Base-by-base conservation (phyloP, 92 coral and sea anemone genomes). In the Zoanthus sociatus region DNA sequence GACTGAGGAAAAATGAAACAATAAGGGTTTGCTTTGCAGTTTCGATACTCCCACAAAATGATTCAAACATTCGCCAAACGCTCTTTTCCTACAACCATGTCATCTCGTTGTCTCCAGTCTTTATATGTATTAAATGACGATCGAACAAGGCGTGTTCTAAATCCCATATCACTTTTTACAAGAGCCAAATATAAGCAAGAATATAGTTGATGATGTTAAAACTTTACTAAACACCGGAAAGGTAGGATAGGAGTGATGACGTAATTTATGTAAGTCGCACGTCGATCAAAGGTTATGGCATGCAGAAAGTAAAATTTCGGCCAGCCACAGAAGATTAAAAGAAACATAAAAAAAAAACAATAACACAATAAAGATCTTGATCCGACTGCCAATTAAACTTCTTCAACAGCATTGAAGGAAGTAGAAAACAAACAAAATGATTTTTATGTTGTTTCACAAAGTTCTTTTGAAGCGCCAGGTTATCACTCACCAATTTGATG, bases 1-100 rank as follows among this genome's bases (percentile, higher is more conserved):
- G 84, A 33, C 72, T 21, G 51, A 76, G 17, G 17, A 33, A 69
- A 26, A 33, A 69, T 3, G 10, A 69, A 31, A 69, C 74, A 69
- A 67, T 26, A 58, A 70, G 26, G 11, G 12, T 53, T 61, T 32
- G 11, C 32, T 37, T 78, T n/a, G 31, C 63, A 50, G 31, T 53
- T 21, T 77, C 42, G 82, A 30, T 53, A 54, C 82, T 37, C 84
- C 71, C 71, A 78, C 60, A 32, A 21, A 60, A 60, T 58, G n/a
- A 26, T 37, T 78, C 42, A 77, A 17, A 63, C 30, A 50, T 50
- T 50, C 9, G 12, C 69, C 5, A 63, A 63, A 63, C 69, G 21
- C 9, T 17, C 20, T 63, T 63, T 20, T 17, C 26, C 69, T 63
- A 9, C n/a, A 6, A 17, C 10, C 9, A 0, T 63, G 5, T 63